Base-by-base conservation (phyloP, 1,140 invertebrate genomes). In the Acromyrmex heyeri region DNA sequence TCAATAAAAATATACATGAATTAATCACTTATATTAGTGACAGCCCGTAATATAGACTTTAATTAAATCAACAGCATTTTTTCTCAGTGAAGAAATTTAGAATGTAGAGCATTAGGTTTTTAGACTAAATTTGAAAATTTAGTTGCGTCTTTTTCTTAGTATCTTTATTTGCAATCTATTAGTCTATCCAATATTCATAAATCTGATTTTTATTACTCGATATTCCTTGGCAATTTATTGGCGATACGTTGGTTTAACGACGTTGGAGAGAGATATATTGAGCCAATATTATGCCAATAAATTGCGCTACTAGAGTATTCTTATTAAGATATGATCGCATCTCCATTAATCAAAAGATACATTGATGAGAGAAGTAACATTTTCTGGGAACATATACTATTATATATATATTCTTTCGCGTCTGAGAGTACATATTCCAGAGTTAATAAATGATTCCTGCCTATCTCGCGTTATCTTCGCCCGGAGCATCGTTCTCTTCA, bases 361-460 rank as follows among this genome's bases (percentile, higher is more conserved):
- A 14, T 57, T n/a, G 64, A 59, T 44, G 77, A 44, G n/a, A 48
- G 24, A n/a, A 27, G 30, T 16, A 50, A 73, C 30, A 5, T 83
- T 61, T 83, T 44, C 27, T 44, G 10, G 18, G 24, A 70, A 70
- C 30, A 53, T 21, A 57, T 34, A 21, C 44, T 18, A 44, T 12
- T 48, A 48, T 14, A 50, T 10, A 27, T 30, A 72, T 30, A 62
- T 73, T 48, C 18, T 8, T n/a, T 30, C 18, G 12, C 24, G 62
- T 27, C 30, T 21, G 53, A 59, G 14, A 16, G 18, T 73, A 61
- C 38, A 27, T 61, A 44, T 62, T 75, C 1, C 24, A n/a, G 44
- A 83, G 79, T 75, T 83, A 83, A 83, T 83, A 83, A 83, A 83
- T 83, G 79, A 83, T 83, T 75, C 79, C 27, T 3, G 69, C 18